These are phyloP conservation scores for Eolophus roseicapilla DNA, from an alignment of 2,113 vertebrate genomes.

Conservation along the genomic window DNA sequence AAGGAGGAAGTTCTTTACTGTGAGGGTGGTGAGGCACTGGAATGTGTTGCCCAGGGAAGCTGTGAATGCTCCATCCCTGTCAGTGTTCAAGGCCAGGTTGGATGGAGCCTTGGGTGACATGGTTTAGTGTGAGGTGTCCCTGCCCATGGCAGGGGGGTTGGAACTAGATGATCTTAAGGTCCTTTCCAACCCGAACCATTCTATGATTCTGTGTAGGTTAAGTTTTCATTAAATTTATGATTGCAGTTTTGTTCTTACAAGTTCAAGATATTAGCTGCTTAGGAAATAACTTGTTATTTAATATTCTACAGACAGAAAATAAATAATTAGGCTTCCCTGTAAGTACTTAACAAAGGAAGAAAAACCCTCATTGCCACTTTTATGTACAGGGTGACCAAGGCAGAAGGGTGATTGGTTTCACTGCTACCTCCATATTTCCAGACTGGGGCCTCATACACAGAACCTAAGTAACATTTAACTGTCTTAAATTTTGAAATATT, in stretches of 20 bases:
- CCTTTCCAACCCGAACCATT: neutral
- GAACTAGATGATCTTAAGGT: neutral
- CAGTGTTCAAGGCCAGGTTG: no score
- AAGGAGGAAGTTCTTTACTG: no score
- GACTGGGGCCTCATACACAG: neutral
- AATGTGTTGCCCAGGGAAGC: no score
- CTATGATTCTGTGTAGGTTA: neutral
- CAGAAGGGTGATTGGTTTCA: neutral
- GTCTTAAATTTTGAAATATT: neutral
- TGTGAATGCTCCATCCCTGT: no score
- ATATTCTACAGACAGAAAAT: neutral
- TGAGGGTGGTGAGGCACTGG: no score
- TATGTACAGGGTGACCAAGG: neutral
- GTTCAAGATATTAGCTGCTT: neutral
- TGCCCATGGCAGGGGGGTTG: neutral
- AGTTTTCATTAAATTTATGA: neutral
- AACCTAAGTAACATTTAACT: neutral
- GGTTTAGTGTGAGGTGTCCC: neutral
- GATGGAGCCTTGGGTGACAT: no score
- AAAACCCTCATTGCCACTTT: neutral
- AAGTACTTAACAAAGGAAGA: neutral
- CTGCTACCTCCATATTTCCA: neutral
- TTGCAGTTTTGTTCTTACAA: neutral
- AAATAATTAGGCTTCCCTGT: neutral
- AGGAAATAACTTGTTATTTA: neutral